Conservation (phyloP, 2,113 vertebrate species). For the Crotalus horridus region DNA sequence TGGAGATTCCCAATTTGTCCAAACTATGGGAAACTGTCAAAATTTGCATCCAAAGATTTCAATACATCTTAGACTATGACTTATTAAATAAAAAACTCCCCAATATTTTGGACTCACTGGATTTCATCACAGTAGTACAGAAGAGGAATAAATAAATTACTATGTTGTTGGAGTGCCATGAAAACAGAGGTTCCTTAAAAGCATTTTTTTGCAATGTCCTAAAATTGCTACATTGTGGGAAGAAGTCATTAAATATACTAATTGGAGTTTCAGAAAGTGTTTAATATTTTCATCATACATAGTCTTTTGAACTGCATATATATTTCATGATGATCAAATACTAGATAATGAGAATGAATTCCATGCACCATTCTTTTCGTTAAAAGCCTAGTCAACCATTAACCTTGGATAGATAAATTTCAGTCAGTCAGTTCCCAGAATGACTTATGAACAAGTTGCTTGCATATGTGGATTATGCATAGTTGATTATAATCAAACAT, state of each 20-base stretch:
- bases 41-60: neutral
- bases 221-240: neutral
- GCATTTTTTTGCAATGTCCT: neutral
- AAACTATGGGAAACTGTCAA: neutral
- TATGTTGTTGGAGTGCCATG: neutral
- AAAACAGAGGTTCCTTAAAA: neutral
- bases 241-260: neutral
- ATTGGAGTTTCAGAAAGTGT: neutral
- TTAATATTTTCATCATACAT: neutral
- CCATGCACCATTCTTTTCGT: neutral
- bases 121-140: neutral
- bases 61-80: neutral
- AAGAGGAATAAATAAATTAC: neutral
- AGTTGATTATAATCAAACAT: neutral
- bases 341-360: neutral
- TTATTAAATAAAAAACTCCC: neutral
- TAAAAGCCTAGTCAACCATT: neutral
- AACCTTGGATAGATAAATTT: neutral
- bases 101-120: neutral
- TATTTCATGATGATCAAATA: neutral
- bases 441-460: neutral
- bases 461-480: neutral
- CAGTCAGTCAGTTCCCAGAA: neutral
- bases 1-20: neutral
- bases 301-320: neutral